A percentile compares a stretch with the other conserved stretches of the same genome.
Evolutionary conservation across 2,888 invertebrate genomes (phyloP).

Genomic region (Thereva nobilitata): DNA sequence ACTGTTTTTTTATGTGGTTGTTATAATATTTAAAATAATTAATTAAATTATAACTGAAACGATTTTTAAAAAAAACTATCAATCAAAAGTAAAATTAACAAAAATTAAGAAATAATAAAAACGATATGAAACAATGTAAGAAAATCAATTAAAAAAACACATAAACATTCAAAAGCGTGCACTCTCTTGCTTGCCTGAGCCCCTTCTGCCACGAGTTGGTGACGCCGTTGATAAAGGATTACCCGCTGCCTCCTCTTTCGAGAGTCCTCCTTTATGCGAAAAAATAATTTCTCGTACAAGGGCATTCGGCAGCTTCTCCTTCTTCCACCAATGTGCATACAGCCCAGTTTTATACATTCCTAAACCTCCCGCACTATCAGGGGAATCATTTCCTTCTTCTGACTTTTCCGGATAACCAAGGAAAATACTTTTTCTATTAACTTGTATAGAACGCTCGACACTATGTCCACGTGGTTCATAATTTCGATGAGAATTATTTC

Average conservation of each 20-base stretch:
- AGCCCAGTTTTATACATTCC: slow-evolving; percentile 76
- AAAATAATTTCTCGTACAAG: slow-evolving; percentile 61
- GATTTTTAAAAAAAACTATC: slow-evolving; percentile 25
- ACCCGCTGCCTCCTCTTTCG: slow-evolving; percentile 41
- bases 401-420: slow-evolving; percentile 44
- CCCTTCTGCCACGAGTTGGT: slow-evolving; percentile 44
- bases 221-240: slow-evolving; percentile 13
- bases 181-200: slow-evolving; percentile 51
- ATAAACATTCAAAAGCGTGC: slow-evolving; percentile 36
- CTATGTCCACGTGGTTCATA: slow-evolving; percentile 41
- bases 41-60: slow-evolving; percentile 25
- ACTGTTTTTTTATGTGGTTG: slow-evolving; percentile 17
- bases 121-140: neutral
- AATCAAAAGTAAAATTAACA: slow-evolving; percentile 28
- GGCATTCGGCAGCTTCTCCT: slow-evolving; percentile 76
- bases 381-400: neutral
- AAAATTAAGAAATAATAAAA: slow-evolving; percentile 14
- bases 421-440: slow-evolving; percentile 54
- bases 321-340: slow-evolving; percentile 93
- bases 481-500: slow-evolving; percentile 9
- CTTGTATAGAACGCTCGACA: slow-evolving; percentile 46
- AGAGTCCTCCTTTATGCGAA: slow-evolving; percentile 60
- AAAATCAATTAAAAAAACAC: slow-evolving; percentile 10
- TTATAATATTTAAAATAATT: slow-evolving; percentile 16
- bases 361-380: slow-evolving; percentile 28